Evolutionary conservation across 2,888 invertebrate species (phyloP).

Genomic region (Napeogenes inachia): DNA sequence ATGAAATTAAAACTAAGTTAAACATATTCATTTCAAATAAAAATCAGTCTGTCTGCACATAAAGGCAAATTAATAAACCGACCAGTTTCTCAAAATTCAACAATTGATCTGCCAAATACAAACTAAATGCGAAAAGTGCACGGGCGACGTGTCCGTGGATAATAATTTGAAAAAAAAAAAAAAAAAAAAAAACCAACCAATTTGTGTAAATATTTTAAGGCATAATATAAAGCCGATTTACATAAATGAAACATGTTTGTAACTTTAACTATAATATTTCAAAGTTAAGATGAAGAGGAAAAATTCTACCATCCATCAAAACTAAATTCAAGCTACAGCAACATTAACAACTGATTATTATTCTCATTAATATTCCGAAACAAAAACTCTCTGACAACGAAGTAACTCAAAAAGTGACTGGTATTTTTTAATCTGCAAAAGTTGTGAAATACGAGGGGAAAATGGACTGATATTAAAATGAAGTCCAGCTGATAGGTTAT

Average conservation of each 20-base stretch:
- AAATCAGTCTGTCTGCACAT: too few species aligned
- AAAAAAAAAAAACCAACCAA: too few species aligned
- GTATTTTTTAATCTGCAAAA: constrained; percentile 34
- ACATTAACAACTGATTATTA: constrained; percentile 32
- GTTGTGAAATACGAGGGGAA: constrained; percentile 7
- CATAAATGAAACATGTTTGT: neutral
- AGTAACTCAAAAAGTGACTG: constrained; percentile 34
- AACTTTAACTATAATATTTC: neutral
- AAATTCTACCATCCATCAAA: constrained; percentile 7
- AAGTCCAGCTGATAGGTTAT: constrained; percentile 12
- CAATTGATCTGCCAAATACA: too few species aligned
- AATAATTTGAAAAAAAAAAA: too few species aligned
- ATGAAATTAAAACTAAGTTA: too few species aligned
- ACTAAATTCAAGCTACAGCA: constrained; percentile 11
- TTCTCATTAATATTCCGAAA: constrained; percentile 46
- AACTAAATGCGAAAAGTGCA: too few species aligned
- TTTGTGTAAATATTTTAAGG: too few species aligned
- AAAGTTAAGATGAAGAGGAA: neutral
- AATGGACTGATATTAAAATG: constrained; percentile 20
- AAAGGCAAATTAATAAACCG: too few species aligned
- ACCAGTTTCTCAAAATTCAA: too few species aligned
- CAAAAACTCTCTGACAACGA: constrained; percentile 31
- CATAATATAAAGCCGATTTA: too few species aligned
- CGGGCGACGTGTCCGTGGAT: too few species aligned
- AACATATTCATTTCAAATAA: too few species aligned